Evolutionary conservation across 2,888 invertebrate genomes (phyloP), one percentile per base, ranked within the genome.

Genomic region (Idaea dimidiata): DNA sequence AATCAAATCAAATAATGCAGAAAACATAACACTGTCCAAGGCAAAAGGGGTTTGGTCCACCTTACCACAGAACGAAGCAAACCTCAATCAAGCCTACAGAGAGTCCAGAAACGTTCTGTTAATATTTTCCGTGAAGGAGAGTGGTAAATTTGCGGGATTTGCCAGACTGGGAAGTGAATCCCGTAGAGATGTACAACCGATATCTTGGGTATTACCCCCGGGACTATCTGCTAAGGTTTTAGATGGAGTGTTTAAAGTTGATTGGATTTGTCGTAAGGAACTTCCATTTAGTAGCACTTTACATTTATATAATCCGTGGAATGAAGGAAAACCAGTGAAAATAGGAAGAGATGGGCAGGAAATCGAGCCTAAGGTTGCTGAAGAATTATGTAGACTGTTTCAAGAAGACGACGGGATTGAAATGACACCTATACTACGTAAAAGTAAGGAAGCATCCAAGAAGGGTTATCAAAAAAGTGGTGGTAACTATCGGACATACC

Each of bases 281-380:
- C 92, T 99, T 67, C 96, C 98, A 1, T 99, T 99, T 79, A 96
- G 96, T 73, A 96, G 96, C 79, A 98, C 98, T 1, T 94, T 97
- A 74, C 98, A 99, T 86, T 92, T 99, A 66, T 98, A 97, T 81
- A 99, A 99, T 91, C 96, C 98, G 6, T 99, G 99, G 98, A 99
- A 99, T 93, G 99, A 99, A 83, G 97, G 98, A 58, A 99, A 99
- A 89, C 98, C 99, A 63, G 99, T 99, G 0, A 99, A 99, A 94
- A 99, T 99, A 78, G 99, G 99, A n/a, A 94, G 99, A 68, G 99
- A 99, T 93, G 99, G 99, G 0, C 97, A 99, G 94, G 99, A 99
- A 94, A 98, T 99, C 73, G 99, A 99, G 84, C 98, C 99, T 2
- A 95, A 97, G 84, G 97, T 98, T 62, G 99, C 98, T 17, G 97